A percentile compares a stretch with the other conserved stretches of the same genome.
Conservation (phyloP, 1,140 invertebrate genomes). For the Glossosoma conforme region DNA sequence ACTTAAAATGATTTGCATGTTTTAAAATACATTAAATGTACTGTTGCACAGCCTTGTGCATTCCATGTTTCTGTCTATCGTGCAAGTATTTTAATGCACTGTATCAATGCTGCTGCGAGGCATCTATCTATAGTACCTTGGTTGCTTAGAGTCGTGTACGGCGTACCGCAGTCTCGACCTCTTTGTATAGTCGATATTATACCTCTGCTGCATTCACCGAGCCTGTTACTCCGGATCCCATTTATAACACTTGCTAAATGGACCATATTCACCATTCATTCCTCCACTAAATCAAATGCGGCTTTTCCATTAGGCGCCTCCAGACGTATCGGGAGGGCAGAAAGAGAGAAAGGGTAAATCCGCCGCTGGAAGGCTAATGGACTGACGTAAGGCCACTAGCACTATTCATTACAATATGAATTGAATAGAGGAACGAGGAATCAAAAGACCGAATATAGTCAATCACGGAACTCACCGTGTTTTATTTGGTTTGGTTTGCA, state of each 20-base stretch:
- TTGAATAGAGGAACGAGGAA: constrained; percentile 25
- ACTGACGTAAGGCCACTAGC: constrained; percentile 22
- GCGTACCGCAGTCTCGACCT: too few relatives aligned
- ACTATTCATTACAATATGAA: constrained; percentile 32
- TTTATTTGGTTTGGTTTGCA: too few relatives aligned
- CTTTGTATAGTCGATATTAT: constrained; percentile 21
- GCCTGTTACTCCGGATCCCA: constrained; percentile 29
- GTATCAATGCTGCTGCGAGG: background rate
- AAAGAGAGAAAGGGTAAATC: constrained; percentile 4
- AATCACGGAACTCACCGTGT: constrained; percentile 25
- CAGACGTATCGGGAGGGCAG: constrained; percentile 21
- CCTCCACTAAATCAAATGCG: constrained; percentile 31
- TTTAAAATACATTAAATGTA: too few relatives aligned
- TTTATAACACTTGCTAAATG: constrained; percentile 32
- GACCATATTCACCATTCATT: constrained; percentile 32
- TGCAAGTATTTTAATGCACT: background rate
- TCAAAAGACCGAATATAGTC: constrained; percentile 26
- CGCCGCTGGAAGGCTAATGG: constrained; percentile 18
- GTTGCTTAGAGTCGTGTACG: too few relatives aligned
- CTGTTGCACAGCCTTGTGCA: too few relatives aligned
- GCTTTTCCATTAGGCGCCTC: constrained; percentile 30
- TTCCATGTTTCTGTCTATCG: background rate
- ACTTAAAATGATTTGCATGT: too few relatives aligned
- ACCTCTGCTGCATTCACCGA: constrained; percentile 23
- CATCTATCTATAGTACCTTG: too few relatives aligned